Evolutionary conservation across 2,888 invertebrate species (phyloP).

Genomic region (Torymus aiolomorphi): DNA sequence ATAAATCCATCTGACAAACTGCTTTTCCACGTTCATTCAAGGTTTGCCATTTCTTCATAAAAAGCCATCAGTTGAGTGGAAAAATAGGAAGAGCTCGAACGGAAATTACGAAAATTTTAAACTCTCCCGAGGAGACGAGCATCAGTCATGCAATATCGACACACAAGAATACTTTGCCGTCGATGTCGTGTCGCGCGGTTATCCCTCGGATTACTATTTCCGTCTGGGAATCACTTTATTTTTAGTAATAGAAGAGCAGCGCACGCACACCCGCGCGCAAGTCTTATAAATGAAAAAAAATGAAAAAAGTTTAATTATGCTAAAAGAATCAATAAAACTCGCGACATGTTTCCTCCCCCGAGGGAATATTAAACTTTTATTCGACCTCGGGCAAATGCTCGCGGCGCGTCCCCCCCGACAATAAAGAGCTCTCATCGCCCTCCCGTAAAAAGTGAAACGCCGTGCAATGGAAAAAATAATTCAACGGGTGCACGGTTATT

Average conservation of each 20-base stretch:
- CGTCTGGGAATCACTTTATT: conserved; percentile 12
- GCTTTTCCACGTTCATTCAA: too few species aligned
- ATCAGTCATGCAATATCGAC: too few species aligned
- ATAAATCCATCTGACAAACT: too few species aligned
- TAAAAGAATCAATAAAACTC: conserved; percentile 16
- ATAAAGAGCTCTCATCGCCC: background rate
- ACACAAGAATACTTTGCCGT: too few species aligned
- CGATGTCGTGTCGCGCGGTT: background rate
- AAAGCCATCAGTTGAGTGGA: too few species aligned
- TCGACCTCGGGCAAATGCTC: background rate
- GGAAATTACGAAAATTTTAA: too few species aligned
- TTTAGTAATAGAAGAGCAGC: conserved; percentile 1
- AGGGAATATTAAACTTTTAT: conserved; percentile 20
- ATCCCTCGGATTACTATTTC: background rate
- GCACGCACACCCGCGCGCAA: background rate
- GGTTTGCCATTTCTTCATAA: too few species aligned
- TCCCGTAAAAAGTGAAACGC: background rate
- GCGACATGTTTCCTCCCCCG: background rate
- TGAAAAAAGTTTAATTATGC: conserved; percentile 28
- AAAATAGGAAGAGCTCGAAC: too few species aligned
- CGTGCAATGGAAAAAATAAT: too few species aligned
- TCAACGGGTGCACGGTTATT: too few species aligned
- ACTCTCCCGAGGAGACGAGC: too few species aligned
- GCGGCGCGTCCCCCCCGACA: background rate
- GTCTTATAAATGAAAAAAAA: background rate